These are phyloP conservation scores for Parotia lawesii DNA, from an alignment of 2,113 vertebrate genomes.

Conservation along the genomic window DNA sequence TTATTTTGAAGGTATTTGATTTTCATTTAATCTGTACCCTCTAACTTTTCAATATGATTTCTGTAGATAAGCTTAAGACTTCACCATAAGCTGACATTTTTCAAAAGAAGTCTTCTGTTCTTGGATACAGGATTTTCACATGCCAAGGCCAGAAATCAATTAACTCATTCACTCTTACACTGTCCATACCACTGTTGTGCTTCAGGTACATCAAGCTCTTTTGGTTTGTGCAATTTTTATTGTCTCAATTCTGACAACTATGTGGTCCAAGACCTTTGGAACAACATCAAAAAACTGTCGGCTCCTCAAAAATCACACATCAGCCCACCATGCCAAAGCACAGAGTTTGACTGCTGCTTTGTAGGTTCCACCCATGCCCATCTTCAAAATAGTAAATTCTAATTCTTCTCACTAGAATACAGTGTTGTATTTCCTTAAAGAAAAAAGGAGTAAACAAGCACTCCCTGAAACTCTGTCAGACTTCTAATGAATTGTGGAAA, in stretches of 20 bases:
- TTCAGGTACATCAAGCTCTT: neutral
- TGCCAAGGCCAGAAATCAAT: neutral
- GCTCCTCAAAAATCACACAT: neutral
- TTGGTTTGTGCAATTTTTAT: neutral
- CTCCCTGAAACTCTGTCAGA: neutral
- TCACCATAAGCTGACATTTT: neutral
- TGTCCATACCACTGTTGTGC: neutral
- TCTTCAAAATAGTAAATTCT: neutral
- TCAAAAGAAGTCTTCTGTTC: neutral
- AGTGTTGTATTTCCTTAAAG: neutral
- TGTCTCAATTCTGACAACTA: neutral
- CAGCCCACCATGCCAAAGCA: neutral
- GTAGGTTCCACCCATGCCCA: neutral
- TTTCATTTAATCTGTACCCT: neutral
- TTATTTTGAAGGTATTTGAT: neutral
- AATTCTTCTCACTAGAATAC: neutral
- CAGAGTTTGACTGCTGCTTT: neutral
- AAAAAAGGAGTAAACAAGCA: neutral
- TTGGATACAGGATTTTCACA: neutral
- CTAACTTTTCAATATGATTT: neutral
- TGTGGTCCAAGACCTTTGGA: neutral
- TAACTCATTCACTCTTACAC: neutral
- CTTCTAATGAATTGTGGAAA: neutral
- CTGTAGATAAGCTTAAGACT: neutral
- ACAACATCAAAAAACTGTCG: neutral